Evolutionary conservation across 2,888 invertebrate genomes (phyloP), one percentile per base, ranked within the genome.

Genomic region (Caradrina clavipalpis): DNA sequence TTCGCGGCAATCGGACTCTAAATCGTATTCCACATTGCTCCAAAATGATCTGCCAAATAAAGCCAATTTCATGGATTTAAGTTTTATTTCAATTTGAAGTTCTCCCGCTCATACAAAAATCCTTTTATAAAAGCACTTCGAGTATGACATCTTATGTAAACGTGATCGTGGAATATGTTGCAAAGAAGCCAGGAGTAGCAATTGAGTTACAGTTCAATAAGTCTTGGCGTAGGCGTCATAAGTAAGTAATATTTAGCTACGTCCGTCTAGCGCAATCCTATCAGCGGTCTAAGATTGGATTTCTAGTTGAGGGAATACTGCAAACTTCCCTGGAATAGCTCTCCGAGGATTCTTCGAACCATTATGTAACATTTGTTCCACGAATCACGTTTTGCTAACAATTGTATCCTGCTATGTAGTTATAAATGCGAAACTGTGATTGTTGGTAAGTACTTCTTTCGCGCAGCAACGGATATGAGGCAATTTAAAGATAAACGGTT

Each of bases 161-260:
- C 26, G 42, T 19, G 7, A 47, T 51, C 50, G 55, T 60, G 35
- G 47, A 49, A 54, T 47, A 62, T 26, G 22, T 22, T 53, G 19
- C 22, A 63, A 54, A 42, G 64, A 57, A 55, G 47, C 22, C 17
- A 50, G 53, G 50, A 62, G 55, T 53, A 50, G 31, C 45, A 78
- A 78, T 77, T 45, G 78, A 60, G 62, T 78, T 77, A 77, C 54
- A 49, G 39, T 70, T 66, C 77, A 69, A 77, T 77, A 73, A 67
- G 53, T 65, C 39, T 39, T 53, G 55, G 70, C 70, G 70, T 65
- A 63, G 17, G 45, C 45, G 17, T 45, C 45, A 15, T 17, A 45
- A 42, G 64, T 42, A 22, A 69, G 65, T 77, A 70, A 77, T 77
- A 69, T 65, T 77, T 60, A 22, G 56, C 65, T 56, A 53, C 59